phyloP scores from a whole-genome alignment of 2,888 invertebrate species.

The Onthophagus sagittarius region DNA sequence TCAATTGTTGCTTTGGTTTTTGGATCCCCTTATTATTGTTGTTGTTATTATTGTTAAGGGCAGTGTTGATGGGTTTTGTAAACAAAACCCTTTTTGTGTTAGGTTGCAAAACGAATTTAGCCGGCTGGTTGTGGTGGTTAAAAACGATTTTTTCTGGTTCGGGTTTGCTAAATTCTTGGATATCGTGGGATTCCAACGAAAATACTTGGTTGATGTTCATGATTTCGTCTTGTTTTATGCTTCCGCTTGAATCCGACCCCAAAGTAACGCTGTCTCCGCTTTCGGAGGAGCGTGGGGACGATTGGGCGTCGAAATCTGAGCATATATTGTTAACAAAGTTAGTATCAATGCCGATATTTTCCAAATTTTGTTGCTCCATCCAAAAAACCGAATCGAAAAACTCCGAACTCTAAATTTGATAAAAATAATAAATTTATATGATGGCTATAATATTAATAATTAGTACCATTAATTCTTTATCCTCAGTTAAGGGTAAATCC shows the following conservation, averaged over 20 bases:
- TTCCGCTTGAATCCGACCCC: slow-evolving; percentile 26
- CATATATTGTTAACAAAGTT: slow-evolving; percentile 38
- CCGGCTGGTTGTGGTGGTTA: slow-evolving; percentile 23
- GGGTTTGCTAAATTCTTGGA: neutral
- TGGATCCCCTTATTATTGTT: no score
- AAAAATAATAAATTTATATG: slow-evolving; percentile 19
- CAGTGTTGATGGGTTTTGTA: slow-evolving; percentile 38
- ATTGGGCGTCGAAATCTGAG: slow-evolving; percentile 35
- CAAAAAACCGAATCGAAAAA: slow-evolving; percentile 68
- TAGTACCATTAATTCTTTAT: slow-evolving; percentile 41
- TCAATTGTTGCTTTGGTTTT: slow-evolving; percentile 37
- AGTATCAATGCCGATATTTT: slow-evolving; percentile 54
- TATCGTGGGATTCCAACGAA: neutral
- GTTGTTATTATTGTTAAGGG: slow-evolving; percentile 29
- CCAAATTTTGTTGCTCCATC: slow-evolving; percentile 58
- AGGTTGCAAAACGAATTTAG: slow-evolving; percentile 42
- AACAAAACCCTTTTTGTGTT: slow-evolving; percentile 42
- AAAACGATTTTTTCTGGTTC: neutral
- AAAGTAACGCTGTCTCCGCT: slow-evolving; percentile 56
- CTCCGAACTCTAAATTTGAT: slow-evolving; percentile 49
- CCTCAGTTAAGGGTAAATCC: slow-evolving; percentile 41
- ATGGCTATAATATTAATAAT: slow-evolving; percentile 1
- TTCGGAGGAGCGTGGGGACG: slow-evolving; percentile 57
- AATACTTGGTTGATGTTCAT: neutral
- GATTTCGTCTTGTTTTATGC: neutral